Evolutionary conservation across 1,140 invertebrate species (phyloP).

Genomic region (Hyles euphorbiae): DNA sequence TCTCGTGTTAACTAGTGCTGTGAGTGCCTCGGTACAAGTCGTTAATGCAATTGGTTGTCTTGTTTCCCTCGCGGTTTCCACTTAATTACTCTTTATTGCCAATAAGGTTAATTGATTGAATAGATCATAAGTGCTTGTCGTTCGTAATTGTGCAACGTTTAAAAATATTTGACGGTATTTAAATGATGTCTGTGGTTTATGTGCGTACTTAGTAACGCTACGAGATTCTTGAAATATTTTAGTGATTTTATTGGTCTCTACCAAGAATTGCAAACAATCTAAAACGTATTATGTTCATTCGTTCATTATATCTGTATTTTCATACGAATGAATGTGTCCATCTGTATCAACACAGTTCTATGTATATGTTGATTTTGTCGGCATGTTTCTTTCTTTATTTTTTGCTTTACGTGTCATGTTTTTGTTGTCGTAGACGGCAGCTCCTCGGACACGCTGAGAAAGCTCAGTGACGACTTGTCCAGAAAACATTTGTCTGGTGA

Average conservation of each 20-base stretch:
- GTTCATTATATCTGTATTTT: constrained; percentile 9
- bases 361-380: constrained; percentile 31
- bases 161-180: no score
- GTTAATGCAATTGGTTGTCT: no score
- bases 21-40: no score
- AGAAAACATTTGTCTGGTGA: constrained; percentile 74
- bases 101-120: no score
- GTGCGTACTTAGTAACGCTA: no score
- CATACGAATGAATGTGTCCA: constrained; percentile 16
- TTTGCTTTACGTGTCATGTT: constrained; percentile 69
- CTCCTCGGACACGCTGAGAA: constrained; percentile 62
- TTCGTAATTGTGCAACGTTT: no score
- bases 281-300: constrained; percentile 2
- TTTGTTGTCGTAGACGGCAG: constrained; percentile 73
- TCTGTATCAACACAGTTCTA: constrained; percentile 23
- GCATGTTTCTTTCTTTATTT: constrained; percentile 55
- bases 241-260: no score
- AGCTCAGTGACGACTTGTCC: constrained; percentile 71
- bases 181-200: constrained; percentile 11
- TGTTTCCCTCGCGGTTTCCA: no score
- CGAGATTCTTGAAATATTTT: no score
- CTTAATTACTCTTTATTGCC: no score
- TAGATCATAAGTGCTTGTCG: no score
- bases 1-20: neutral
- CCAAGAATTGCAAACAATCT: constrained; percentile 27